Conservation (phyloP, 2,797 vertebrate species). For the Sebastes goodei region DNA sequence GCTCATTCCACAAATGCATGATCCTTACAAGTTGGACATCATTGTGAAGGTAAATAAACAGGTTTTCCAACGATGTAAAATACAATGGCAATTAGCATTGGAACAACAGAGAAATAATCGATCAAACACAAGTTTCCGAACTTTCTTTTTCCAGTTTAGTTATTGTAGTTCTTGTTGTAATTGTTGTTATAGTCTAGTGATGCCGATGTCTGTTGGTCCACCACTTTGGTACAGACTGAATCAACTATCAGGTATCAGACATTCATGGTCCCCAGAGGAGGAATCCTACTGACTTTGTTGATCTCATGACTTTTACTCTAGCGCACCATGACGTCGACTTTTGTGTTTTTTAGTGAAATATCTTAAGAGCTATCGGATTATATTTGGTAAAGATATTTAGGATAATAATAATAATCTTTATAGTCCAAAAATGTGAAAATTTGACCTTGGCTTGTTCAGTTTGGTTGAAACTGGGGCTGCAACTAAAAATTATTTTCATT, state of each 20-base stretch:
- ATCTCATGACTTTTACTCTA: background rate
- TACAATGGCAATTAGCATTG: too few species aligned
- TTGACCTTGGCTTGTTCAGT: too few species aligned
- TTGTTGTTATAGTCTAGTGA: background rate
- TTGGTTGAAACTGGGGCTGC: too few species aligned
- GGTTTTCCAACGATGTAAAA: too few species aligned
- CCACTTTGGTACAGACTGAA: background rate
- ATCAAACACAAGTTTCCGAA: too few species aligned
- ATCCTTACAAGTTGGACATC: too few species aligned
- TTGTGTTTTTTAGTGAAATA: background rate
- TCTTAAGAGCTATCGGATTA: background rate
- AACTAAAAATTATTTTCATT: too few species aligned
- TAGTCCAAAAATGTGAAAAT: too few species aligned
- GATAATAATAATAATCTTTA: too few species aligned
- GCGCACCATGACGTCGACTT: background rate
- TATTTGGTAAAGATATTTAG: background rate
- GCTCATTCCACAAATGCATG: too few species aligned
- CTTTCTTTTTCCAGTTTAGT: background rate
- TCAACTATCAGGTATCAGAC: background rate
- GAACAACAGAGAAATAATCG: too few species aligned
- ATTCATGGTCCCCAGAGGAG: background rate
- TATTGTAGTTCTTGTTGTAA: background rate
- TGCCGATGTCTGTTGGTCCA: background rate
- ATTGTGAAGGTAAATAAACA: too few species aligned
- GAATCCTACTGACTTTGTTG: background rate